Base-by-base conservation (phyloP, 2,113 vertebrate genomes). In the Dasypus novemcinctus region DNA sequence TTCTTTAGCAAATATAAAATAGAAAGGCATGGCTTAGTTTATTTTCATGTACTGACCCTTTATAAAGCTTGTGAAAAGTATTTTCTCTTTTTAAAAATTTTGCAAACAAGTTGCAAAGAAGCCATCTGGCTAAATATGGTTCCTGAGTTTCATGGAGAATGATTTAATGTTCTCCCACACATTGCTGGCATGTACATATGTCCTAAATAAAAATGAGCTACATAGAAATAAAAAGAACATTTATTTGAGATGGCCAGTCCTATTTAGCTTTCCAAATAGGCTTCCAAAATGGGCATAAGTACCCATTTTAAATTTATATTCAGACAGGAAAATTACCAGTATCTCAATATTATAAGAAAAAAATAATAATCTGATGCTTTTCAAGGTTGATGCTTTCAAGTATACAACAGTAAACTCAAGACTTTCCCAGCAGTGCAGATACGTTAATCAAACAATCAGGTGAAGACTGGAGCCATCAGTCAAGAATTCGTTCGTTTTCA, bases 161-260 rank as follows among this genome's bases (percentile, higher is more conserved):
- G 93, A 93, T 78, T 96, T 92, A 92, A 86, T 52, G 74, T 92
- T 97, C 92, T 96, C 94, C 92, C 84, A 95, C 75, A 92, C 87
- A 80, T 93, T 69, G 64, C 78, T 96, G 93, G 84, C 74, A 75
- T 86, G 85, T 85, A 88, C 80, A 91, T 95, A 93, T 94, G 90
- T 95, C 95, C 97, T 94, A 95, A 97, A 88, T 95, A 96, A 93
- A 95, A 97, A 93, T 92, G 63, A 96, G 43, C 94, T 63, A 43
- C 81, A 64, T 33, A 68, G 78, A 95, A 94, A 75, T 95, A 96
- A 76, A 96, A 97, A 96, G 95, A 96, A 83, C 64, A 68, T 93
- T 91, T 82, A n/a, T 93, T 46, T 86, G 91, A 89, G 82, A 94
- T 95, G 94, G 97, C 88, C 93, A 93, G 52, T 80, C 69, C 80